Base-by-base conservation (phyloP, 2,888 invertebrate genomes). In the Pardosa pseudoannulata region DNA sequence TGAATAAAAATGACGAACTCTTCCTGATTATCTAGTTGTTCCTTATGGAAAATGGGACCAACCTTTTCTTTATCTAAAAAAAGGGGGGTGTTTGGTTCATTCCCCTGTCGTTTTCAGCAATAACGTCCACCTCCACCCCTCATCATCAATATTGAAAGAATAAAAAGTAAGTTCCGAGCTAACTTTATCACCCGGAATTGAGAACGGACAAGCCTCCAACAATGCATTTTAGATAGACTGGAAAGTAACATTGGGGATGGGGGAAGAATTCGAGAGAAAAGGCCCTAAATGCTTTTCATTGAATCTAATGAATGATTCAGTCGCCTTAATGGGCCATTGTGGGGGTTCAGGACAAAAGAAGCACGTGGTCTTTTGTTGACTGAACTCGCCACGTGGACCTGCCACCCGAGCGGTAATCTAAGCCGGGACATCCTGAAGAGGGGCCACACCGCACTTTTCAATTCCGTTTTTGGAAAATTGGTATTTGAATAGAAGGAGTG, bases 291-390 rank as follows among this genome's bases (percentile, higher is more conserved):
- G 29, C 39, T 39, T 65, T n/a, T 75, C 82, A 82, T 75, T 82
- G 82, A 82, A 82, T 71, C 56, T 70, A 75, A 82, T 82, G 82
- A 82, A 75, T 82, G 82, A 82, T 75, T 82, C 82, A 82, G 81
- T 36, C 23, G 75, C 64, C 46, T 71, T 82, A 82, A 82, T 82
- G 82, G 82, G 11, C 82, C 75, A 70, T 75, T 82, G 70, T 75
- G 56, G 39, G 62, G 56, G 39, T 70, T 56, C 39, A 41, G 62
- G 67, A 74, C 41, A 31, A 71, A 56, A 62, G 82, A 70, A 75
- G 76, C 82, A 75, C 76, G 82, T 75, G n/a, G n/a, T 67, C 74
- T 70, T 82, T 82, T 7, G 68, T 82, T 62, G 74, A 74, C 82
- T 65, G 16, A 68, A 74, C 46, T 64, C 64, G 36, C 7, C 79